A percentile compares a stretch with the other conserved stretches of the same genome.
Conservation (phyloP, 37 sponge, comb jelly and placozoan genomes). For the Axinella damicornis region DNA sequence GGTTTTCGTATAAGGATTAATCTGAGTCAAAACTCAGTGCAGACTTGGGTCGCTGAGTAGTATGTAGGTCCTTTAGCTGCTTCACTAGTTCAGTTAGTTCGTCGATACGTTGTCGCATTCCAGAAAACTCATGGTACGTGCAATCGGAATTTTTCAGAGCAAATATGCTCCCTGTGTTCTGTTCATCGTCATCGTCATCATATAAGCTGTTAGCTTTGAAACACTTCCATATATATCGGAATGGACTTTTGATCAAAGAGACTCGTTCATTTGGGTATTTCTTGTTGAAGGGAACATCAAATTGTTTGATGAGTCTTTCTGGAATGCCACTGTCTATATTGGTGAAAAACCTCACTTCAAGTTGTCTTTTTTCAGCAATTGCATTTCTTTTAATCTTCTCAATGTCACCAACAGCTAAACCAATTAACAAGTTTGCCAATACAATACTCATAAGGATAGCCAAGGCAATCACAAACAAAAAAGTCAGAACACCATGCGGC, state of each 20-base stretch:
- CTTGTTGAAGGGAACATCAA: conserved; percentile 4
- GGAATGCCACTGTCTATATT: conserved; percentile 53
- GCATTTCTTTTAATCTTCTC: conserved; percentile 75
- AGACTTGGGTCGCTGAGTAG: too few species aligned
- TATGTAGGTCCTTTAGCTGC: too few species aligned
- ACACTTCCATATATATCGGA: conserved; percentile 5
- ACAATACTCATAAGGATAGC: conserved; percentile 78
- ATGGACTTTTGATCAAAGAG: not conserved
- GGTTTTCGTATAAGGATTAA: too few species aligned
- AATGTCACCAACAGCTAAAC: conserved; percentile 94
- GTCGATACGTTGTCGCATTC: too few species aligned
- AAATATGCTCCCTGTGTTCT: too few species aligned
- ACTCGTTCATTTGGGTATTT: conserved; percentile 47
- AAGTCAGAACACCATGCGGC: conserved; percentile 35
- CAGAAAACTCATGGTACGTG: too few species aligned
- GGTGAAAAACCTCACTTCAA: conserved; percentile 38
- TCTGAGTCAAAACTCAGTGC: too few species aligned
- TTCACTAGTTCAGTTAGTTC: too few species aligned
- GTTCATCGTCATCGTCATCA: conserved; percentile 13
- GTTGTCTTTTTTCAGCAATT: conserved; percentile 34
- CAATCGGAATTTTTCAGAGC: too few species aligned
- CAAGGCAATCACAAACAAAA: conserved; percentile 61
- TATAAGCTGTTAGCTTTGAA: not conserved
- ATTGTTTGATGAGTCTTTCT: not conserved
- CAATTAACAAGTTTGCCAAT: conserved; percentile 88